Evolutionary conservation across 2,888 invertebrate species (phyloP).

Genomic region (Dermolepida albohirtum): DNA sequence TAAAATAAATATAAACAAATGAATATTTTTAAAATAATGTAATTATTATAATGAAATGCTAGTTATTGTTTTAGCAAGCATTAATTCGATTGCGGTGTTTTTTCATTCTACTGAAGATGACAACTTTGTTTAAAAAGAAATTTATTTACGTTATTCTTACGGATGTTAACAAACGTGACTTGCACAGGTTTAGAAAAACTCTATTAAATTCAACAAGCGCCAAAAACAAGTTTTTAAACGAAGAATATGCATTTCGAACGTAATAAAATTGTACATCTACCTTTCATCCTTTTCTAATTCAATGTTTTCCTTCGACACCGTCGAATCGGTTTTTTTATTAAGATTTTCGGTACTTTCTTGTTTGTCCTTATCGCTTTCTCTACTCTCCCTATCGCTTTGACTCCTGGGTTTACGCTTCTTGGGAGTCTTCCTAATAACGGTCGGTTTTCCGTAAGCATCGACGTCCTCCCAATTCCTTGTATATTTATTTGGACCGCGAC

Average conservation of each 20-base stretch:
- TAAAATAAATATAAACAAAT: too few species aligned
- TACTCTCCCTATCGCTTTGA: slow-evolving; percentile 49
- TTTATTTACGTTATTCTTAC: too few species aligned
- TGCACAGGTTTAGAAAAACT: too few species aligned
- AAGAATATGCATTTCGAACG: background rate
- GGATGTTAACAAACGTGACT: too few species aligned
- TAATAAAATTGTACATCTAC: slow-evolving; percentile 9
- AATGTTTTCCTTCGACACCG: slow-evolving; percentile 1
- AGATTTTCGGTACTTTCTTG: slow-evolving; percentile 63
- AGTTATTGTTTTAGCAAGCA: too few species aligned
- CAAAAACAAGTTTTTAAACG: too few species aligned
- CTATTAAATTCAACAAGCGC: too few species aligned
- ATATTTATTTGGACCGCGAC: slow-evolving; percentile 92
- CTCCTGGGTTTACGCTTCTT: slow-evolving; percentile 57
- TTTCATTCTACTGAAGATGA: too few species aligned
- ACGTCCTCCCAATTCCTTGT: slow-evolving; percentile 94
- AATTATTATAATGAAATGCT: too few species aligned
- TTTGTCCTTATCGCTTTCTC: slow-evolving; percentile 32
- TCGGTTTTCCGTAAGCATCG: slow-evolving; percentile 81
- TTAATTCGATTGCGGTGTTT: too few species aligned
- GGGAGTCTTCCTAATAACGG: slow-evolving; percentile 51
- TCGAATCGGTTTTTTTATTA: slow-evolving; percentile 49
- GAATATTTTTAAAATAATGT: too few species aligned
- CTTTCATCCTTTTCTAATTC: slow-evolving; percentile 22
- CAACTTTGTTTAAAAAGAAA: too few species aligned